Percentiles rank a stretch among this genome's conserved stretches.
phyloP scores from a whole-genome alignment of 2,888 invertebrate species.

The Phortica magna region DNA sequence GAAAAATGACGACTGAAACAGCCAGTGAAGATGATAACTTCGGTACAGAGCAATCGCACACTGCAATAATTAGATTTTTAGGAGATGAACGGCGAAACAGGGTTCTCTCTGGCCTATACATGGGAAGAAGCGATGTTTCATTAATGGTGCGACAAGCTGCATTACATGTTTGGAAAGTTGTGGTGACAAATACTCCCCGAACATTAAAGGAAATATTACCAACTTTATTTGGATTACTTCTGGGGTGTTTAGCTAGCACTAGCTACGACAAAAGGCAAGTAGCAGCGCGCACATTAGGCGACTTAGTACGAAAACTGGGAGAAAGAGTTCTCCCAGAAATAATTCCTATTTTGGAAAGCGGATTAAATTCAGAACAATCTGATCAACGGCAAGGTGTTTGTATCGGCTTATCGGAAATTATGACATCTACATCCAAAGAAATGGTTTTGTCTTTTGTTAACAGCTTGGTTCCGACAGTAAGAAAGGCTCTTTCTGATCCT shows the following conservation, averaged over 20 bases:
- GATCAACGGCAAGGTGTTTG: conserved; percentile 99
- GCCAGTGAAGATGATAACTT: conserved; percentile 99
- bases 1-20: conserved; percentile 99
- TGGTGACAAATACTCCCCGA: conserved; percentile 98
- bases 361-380: conserved; percentile 92
- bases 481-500: conserved; percentile 95
- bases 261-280: conserved; percentile 98
- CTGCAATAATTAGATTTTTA: conserved; percentile 92
- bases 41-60: conserved; percentile 96
- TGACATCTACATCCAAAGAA: conserved; percentile 96
- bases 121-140: conserved; percentile 98
- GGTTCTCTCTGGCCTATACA: conserved; percentile 95
- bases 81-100: conserved; percentile 94
- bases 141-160: conserved; percentile 98
- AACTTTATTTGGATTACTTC: conserved; percentile 92
- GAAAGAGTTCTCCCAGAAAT: conserved; percentile 98
- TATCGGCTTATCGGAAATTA: conserved; percentile 98
- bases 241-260: conserved; percentile 96
- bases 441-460: conserved; percentile 94
- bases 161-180: conserved; percentile 99
- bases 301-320: conserved; percentile 97
- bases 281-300: conserved; percentile 96
- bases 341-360: conserved; percentile 96
- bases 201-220: conserved; percentile 97
- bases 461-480: conserved; percentile 94